Base-by-base conservation (phyloP, 2,113 vertebrate species). In the Rafetus swinhoei region DNA sequence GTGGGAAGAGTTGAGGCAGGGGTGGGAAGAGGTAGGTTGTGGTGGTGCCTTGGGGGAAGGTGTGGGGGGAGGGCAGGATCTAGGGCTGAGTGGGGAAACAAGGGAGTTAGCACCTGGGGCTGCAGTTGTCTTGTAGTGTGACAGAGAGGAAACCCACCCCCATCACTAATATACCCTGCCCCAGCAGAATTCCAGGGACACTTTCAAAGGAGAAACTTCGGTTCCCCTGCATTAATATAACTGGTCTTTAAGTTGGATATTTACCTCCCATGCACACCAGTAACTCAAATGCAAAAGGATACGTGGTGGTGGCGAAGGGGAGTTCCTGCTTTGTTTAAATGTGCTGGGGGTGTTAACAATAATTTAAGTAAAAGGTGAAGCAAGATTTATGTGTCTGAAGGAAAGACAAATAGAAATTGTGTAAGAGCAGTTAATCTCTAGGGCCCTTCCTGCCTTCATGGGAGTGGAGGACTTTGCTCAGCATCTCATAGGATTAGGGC, bases 291-390 rank as follows among this genome's bases (percentile, higher is more conserved):
- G 91, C 29, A 90, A 90, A 92, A 85, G 94, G 89, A 92, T 76
- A 88, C 86, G 35, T 82, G 9, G 57, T 8, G 57, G 2, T 11
- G 12, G 21, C 19, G 56, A 15, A 6, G 55, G 15, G 92, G n/a
- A 85, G 13, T 54, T 54, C 53, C 76, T 86, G 76, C 84, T 91
- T 91, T 89, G 60, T 62, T 91, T 82, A 95, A 95, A 92, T 18
- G 13, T 85, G 82, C 60, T 77, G 45, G 69, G 59, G 27, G 3
- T 93, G 93, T 96, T 94, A 95, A 96, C 25, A 94, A 77, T 92
- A 92, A 90, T 55, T 94, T 93, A 85, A 90, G 81, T 91, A 84
- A 83, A 95, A 90, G 92, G 94, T 92, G 88, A 94, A 95, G 92
- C 94, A 92, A 91, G 92, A 80, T 80, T 89, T 93, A 10, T 74